Evolutionary conservation across 2,113 vertebrate species (phyloP), one percentile per base, ranked within the genome.

Genomic region (Podiceps cristatus): DNA sequence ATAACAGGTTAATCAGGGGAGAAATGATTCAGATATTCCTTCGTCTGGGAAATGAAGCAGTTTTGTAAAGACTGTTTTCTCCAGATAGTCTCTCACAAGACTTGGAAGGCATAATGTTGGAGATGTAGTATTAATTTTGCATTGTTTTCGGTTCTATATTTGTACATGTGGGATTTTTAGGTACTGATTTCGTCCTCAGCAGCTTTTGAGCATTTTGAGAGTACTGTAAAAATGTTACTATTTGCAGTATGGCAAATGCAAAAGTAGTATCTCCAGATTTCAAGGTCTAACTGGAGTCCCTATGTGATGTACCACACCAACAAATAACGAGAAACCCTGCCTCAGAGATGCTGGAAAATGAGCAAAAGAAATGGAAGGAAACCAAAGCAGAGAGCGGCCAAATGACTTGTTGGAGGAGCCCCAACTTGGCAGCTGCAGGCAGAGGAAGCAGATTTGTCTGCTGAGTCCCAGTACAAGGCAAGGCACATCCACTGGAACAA

Each of bases 401-500:
- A 56, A 52, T 60, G 68, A 44, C 24, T 76, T n/a, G 0, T 8
- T 74, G 60, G 66, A 88, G 44, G 17, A 88, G 47, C 13, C 15
- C 11, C 49, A 86, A n/a, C 53, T 80, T 83, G 67, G 53, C 58
- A 76, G n/a, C 28, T 79, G 71, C 52, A 76, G 82, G 10, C 22
- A 75, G 75, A 59, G 42, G 42, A 84, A 42, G 66, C 18, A 74
- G 56, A n/a, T 5, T 72, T 60, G 42, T 42, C 64, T 74, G 58
- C 67, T 31, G 58, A 76, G 25, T 37, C 45, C 29, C 25, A 42
- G 42, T n/a, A 33, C 37, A 52, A 76, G 53, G 86, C 78, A 75
- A 68, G 27, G 23, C 28, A 55, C 0, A 0, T 76, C 44, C 40
- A 40, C 58, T 75, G 58, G 33, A 80, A 64, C 0, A 1, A 71